Base-by-base conservation (phyloP, 2,888 invertebrate genomes). In the Podotricha telesiphe region DNA sequence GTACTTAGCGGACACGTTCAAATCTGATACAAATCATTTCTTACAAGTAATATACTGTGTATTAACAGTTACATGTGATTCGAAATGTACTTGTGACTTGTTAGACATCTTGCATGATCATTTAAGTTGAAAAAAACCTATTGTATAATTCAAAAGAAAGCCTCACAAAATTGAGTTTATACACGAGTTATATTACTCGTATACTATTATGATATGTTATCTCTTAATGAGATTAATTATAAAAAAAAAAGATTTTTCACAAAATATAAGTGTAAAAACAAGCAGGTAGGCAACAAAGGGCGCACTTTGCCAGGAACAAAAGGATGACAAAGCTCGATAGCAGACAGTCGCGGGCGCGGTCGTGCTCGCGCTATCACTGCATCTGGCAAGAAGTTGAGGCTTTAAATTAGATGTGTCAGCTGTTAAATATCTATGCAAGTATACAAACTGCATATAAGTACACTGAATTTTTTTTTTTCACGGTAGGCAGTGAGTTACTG, bases 321-420 rank as follows among this genome's bases (percentile, higher is more conserved):
- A 55, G 42, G 28, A 42, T 28, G 11, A n/a, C 20, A 51, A 69
- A 69, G 74, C 75, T 74, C 76, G 78, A 78, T 78, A 74, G 71
- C 22, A 73, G 77, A 77, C 76, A 77, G 69, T 11, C 13, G 22
- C 17, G 20, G 53, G 40, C 58, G 56, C 65, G 75, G 80, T 77
- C 80, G 78, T 76, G 77, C 73, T 70, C 71, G 73, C 67, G 74
- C 73, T 22, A 86, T 86, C 86, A 73, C 72, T 66, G 62, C 81
- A 84, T 84, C 85, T 83, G 77, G 67, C 74, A 78, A 48, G 56
- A 62, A 40, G 56, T 64, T 22, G 48, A 8, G 34, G 17, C 28
- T 19, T 48, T 48, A 48, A 62, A 48, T 62, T 34, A 62, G 34
- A 62, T 34, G 48, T 62, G 48, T 62, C 62, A 48, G 17, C 17